Base-by-base conservation (phyloP, 2,888 invertebrate species). In the Euzophera pinguis region DNA sequence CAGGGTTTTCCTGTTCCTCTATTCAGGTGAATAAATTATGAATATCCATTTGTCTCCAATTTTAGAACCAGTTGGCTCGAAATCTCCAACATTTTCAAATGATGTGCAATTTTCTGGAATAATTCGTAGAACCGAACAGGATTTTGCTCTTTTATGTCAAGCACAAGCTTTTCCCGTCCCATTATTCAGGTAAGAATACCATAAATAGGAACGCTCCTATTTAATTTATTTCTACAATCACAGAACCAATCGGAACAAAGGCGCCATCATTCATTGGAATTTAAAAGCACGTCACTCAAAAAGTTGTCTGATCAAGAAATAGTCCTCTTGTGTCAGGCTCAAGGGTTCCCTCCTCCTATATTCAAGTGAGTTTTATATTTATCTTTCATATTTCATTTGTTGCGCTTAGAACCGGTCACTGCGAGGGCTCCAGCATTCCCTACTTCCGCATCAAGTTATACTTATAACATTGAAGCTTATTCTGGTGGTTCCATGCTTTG, bases 91-190 rank as follows among this genome's bases (percentile, higher is more conserved):
- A 64, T 93, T 95, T 78, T 93, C 93, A 54, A 92, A 92, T 63
- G 94, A 93, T 69, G 91, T 93, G 59, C 92, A 94, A 77, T 92
- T 92, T 76, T 92, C 93, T 64, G 93, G 93, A 78, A 94, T 93
- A 78, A 93, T 92, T 75, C 92, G 94, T 78, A 88, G 83, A 69
- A 89, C 87, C 58, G 91, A 91, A 62, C 92, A 92, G 71, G 91
- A 92, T 72, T 92, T 95, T 75, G 93, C 93, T 48, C 81, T 95
- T 64, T 91, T 94, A 73, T 95, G 95, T 80, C 94, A 94, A 78
- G 94, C 95, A 62, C 95, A 95, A 91, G 95, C 94, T 67, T 94
- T 92, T 81, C 95, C 95, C 65, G 92, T 93, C 73, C 93, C 93
- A 64, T 68, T 83, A 64, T 90, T 89, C 86, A 90, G 89, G 88